phyloP scores from a whole-genome alignment of 2,888 invertebrate species.

The Drosophila planitibia region DNA sequence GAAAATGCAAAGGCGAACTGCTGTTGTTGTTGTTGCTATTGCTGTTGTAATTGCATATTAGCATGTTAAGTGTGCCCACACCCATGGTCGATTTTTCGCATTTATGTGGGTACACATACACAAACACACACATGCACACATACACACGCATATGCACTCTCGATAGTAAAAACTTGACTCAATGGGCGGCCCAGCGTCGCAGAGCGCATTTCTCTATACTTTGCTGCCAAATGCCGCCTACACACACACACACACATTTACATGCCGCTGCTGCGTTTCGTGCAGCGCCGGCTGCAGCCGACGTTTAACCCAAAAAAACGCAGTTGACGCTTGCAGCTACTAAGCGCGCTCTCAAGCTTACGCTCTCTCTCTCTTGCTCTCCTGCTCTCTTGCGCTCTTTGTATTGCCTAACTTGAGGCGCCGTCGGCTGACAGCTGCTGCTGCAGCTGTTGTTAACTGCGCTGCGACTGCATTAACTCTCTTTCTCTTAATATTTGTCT shows the following conservation, averaged over 20 bases:
- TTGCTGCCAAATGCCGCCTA: conserved; percentile 71
- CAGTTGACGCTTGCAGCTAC: conserved; percentile 48
- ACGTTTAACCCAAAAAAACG: conserved; percentile 75
- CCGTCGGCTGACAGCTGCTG: conserved; percentile 54
- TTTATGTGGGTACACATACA: conserved; percentile 30
- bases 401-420: conserved; percentile 73
- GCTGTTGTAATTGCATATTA: conserved; percentile 34
- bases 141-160: conserved; percentile 26
- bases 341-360: conserved; percentile 46
- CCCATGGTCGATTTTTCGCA: conserved; percentile 78
- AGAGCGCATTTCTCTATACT: conserved; percentile 74
- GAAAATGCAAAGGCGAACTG: conserved; percentile 17
- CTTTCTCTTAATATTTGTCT: conserved; percentile 29
- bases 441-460: conserved; percentile 34
- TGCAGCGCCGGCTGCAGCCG: conserved; percentile 76
- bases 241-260: conserved; percentile 40
- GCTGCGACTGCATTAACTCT: conserved; percentile 45
- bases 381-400: conserved; percentile 21
- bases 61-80: conserved; percentile 64
- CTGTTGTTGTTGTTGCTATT: conserved; percentile 25
- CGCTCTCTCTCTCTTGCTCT: conserved; percentile 16
- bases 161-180: conserved; percentile 74
- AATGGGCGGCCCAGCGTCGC: conserved; percentile 52
- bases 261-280: conserved; percentile 38
- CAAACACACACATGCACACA: conserved; percentile 14